Base-by-base conservation (phyloP, 2,113 vertebrate genomes). In the Engystomops pustulosus region DNA sequence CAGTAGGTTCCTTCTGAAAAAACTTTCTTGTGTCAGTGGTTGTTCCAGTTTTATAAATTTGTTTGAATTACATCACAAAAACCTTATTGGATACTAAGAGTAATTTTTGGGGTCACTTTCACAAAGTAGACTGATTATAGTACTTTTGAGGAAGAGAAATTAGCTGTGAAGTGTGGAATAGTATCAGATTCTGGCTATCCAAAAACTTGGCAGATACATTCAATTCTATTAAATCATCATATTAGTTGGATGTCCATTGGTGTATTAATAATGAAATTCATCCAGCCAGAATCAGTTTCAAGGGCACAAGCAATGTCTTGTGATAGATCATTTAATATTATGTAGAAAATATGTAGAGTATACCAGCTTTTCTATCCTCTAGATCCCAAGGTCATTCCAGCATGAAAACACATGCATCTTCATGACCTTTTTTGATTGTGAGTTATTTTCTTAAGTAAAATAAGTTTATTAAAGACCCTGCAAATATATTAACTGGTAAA, bases 251-350 rank as follows among this genome's bases (percentile, higher is more conserved):
- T 80, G 79, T 60, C 60, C 75, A 78, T 41, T 44, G 75, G 75
- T 60, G 75, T 80, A 49, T 80, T 80, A 49, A 80, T 68, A 80
- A 49, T 34, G 27, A 68, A 34, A 80, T 34, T 34, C 30, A 69
- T 69, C 67, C 44, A 68, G 60, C 62, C 79, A 80, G 79, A 69
- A 68, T 68, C 30, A 51, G 79, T 51, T 68, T 80, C 79, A 80
- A 68, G 79, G 58, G 38, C 79, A 68, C 44, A 27, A 49, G 44
- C 44, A 68, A 80, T 51, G 62, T 80, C 44, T 80, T 68, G 44
- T 51, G 27, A 69, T 68, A 80, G 41, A 80, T 80, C 18, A 23
- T 68, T 45, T 80, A 49, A 14, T 80, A 36, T n/a, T 80, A 49
- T 7, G 20, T 25, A 80, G 17, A 80, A 34, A 51, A 51, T 36